A percentile compares a stretch with the other conserved stretches of the same genome.
phyloP scores from a whole-genome alignment of 2,113 vertebrate species.

The Romanogobio albipinnatus region DNA sequence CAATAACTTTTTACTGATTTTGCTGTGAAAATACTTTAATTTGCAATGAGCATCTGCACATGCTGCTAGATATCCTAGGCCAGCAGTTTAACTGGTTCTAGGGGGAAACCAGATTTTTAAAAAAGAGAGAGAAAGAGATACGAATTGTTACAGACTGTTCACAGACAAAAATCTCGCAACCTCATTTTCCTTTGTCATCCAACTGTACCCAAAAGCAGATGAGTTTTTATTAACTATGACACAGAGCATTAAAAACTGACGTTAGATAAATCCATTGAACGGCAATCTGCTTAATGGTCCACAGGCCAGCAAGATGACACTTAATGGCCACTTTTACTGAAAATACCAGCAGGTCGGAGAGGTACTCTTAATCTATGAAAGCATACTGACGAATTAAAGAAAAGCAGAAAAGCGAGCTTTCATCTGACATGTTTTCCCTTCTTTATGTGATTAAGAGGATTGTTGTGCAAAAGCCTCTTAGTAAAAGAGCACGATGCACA shows the following conservation, averaged over 20 bases:
- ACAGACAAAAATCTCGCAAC: not conserved
- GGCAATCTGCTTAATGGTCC: not conserved
- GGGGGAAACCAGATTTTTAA: not conserved
- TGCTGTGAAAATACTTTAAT: not conserved
- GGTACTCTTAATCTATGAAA: not conserved
- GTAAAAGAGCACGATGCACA: conserved; percentile 40
- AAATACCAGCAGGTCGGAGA: conserved; percentile 35
- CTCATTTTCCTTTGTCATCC: not conserved
- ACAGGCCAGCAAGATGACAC: not conserved
- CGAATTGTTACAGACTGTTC: not conserved
- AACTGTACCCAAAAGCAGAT: not conserved
- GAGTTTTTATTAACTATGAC: conserved; percentile 38
- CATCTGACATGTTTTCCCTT: conserved; percentile 7
- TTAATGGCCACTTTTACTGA: conserved; percentile 36
- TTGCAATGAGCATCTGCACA: not conserved
- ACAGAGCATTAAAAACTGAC: conserved; percentile 23
- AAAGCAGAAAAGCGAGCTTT: not conserved
- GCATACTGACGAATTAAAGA: conserved; percentile 27
- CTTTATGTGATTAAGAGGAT: conserved; percentile 11
- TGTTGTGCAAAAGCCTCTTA: conserved; percentile 31
- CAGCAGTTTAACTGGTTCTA: not conserved
- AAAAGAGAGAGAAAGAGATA: not conserved
- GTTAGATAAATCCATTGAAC: conserved; percentile 28
- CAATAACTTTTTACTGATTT: not conserved
- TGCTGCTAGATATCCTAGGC: not conserved